phyloP scores from a whole-genome alignment of 2,113 vertebrate species.

The Crypturellus undulatus region DNA sequence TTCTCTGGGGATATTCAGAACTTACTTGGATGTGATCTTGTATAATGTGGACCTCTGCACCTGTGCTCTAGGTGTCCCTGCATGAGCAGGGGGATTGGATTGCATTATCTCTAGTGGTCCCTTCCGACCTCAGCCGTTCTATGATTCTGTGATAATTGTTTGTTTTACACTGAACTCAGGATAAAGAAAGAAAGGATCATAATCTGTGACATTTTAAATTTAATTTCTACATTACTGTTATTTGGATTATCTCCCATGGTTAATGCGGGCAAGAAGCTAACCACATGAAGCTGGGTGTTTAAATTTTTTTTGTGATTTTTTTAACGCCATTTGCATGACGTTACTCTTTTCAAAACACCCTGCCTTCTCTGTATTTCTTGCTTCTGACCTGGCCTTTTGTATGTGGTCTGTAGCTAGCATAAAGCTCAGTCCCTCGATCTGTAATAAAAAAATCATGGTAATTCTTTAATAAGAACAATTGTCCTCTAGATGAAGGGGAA shows the following conservation, averaged over 20 bases:
- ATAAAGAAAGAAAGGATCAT: not conserved
- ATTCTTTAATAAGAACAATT: not conserved
- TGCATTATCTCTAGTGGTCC: too few species aligned
- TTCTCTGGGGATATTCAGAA: too few species aligned
- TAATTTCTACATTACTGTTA: not conserved
- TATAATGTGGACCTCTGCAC: too few species aligned
- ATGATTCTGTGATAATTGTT: not conserved
- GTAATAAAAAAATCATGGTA: not conserved
- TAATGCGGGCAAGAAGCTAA: not conserved
- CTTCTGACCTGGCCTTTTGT: not conserved
- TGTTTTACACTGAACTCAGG: not conserved
- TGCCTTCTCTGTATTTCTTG: not conserved
- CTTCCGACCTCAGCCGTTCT: too few species aligned
- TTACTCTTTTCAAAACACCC: not conserved
- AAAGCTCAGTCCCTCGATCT: not conserved
- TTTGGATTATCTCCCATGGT: not conserved
- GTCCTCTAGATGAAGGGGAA: not conserved
- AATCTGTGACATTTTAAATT: not conserved
- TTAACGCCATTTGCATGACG: not conserved
- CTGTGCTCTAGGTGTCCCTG: too few species aligned
- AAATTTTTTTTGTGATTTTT: not conserved
- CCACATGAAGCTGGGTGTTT: not conserved
- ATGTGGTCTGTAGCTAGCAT: not conserved
- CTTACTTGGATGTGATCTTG: too few species aligned
- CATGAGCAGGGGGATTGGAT: too few species aligned